Evolutionary conservation across 1,140 invertebrate genomes (phyloP), one percentile per base, ranked within the genome.

Genomic region (Oppia nitens): DNA sequence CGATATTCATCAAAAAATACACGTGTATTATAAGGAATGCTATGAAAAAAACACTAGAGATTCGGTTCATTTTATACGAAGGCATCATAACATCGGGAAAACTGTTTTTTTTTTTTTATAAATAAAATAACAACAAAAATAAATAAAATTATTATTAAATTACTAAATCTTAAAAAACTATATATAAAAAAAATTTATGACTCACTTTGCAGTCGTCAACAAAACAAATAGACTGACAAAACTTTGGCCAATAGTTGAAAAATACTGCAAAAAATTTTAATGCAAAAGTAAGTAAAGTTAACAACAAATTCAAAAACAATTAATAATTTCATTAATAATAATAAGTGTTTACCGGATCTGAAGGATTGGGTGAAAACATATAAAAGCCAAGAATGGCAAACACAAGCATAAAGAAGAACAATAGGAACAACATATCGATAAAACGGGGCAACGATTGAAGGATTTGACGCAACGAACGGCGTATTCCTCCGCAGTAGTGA

Each of bases 11-110:
- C 61, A 91, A 77, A 28, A 91, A 83, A 68, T 90, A 92, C 0
- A 93, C 74, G 65, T 86, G 83, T 21, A 84, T 83, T 54, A 81
- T 81, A 25, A 93, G 78, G 69, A 91, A 93, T 1, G 83, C 78
- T 55, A 91, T 83, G 71, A 91, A 91, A 70, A 89, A 91, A 47
- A 87, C 71, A n/a, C 82, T 81, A 65, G 84, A 84, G 79, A 81
- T 88, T 67, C 81, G 83, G 20, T 78, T 83, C 65, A 77, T 76
- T 2, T 82, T 79, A 73, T 88, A 91, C 0, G 87, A 82, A 12
- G 84, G 86, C 87, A 93, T 90, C 87, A 91, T 91, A 9, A 93
- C 85, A 72, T 91, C 87, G 23, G 87, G 87, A 74, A 84, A 91
- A 72, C 86, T 90, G 71, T n/a, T n/a, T n/a, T n/a, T n/a, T n/a